Percentiles rank a stretch among this genome's conserved stretches.
Conservation (phyloP, 2,113 vertebrate genomes). For the Pollimyrus isidori region DNA sequence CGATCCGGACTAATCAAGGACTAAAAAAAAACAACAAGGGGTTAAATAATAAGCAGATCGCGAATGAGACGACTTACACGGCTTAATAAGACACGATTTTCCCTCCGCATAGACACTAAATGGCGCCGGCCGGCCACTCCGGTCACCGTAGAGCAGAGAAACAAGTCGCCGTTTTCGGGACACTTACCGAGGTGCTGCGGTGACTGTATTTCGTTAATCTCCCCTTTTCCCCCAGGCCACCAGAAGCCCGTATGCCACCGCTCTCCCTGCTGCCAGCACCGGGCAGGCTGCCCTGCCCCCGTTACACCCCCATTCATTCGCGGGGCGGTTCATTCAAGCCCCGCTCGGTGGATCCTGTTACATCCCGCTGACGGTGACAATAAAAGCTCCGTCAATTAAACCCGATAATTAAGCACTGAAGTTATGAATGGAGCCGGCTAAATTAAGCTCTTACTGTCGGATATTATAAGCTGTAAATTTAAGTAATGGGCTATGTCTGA, state of each 20-base stretch:
- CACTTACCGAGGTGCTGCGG: not conserved
- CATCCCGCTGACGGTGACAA: not conserved
- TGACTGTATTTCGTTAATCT: not conserved
- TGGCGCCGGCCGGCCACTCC: not conserved
- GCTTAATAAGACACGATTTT: not conserved
- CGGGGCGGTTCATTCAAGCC: not conserved
- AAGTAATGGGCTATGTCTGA: not conserved
- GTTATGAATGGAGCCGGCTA: not conserved
- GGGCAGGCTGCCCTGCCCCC: not conserved
- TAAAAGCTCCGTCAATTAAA: not conserved
- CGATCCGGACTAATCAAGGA: not conserved
- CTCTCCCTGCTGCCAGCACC: not conserved
- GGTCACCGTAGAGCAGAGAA: not conserved
- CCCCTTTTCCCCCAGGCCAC: not conserved
- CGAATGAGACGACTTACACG: not conserved
- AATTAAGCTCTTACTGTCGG: not conserved
- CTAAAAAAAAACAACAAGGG: not conserved
- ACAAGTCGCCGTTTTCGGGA: not conserved
- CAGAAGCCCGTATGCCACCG: not conserved
- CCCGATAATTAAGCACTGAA: not conserved
- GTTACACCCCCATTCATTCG: not conserved
- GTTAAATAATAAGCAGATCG: not conserved
- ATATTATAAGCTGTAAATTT: not conserved
- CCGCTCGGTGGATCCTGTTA: not conserved
- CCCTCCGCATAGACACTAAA: not conserved